These are phyloP conservation scores for Drosophila antonietae DNA, from an alignment of 2,888 invertebrate genomes.

Conservation along the genomic window DNA sequence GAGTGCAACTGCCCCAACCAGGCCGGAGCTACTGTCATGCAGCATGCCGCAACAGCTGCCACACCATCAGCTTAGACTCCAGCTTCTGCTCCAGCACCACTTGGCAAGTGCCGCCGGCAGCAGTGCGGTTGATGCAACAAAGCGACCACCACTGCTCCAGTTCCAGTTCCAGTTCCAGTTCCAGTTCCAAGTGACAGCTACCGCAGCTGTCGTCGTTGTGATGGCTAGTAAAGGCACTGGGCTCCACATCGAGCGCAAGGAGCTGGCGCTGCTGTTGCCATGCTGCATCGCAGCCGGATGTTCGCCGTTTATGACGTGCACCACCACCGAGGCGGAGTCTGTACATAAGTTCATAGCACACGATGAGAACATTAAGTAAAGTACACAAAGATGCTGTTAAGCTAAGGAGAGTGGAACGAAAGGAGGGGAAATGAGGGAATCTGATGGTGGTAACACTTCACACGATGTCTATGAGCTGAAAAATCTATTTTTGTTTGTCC, in stretches of 20 bases:
- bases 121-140: conserved; percentile 37
- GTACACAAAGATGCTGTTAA: conserved; percentile 22
- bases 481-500: background rate
- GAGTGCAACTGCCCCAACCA: conserved; percentile 70
- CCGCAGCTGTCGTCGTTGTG: conserved; percentile 59
- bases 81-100: conserved; percentile 37
- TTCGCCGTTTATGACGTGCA: conserved; percentile 92
- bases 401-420: background rate
- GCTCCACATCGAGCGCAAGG: conserved; percentile 57
- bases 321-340: conserved; percentile 92
- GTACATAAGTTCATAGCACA: conserved; percentile 61
- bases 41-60: conserved; percentile 43
- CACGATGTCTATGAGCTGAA: background rate
- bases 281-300: conserved; percentile 88
- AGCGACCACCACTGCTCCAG: conserved; percentile 51
- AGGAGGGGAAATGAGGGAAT: background rate
- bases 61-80: conserved; percentile 53
- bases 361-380: conserved; percentile 22
- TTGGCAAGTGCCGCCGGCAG: conserved; percentile 36
- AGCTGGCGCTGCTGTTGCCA: conserved; percentile 84
- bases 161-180: conserved; percentile 50
- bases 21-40: conserved; percentile 64
- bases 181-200: conserved; percentile 68
- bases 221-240: conserved; percentile 72
- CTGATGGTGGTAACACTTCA: background rate